Conservation (phyloP, 2,113 vertebrate genomes). For the Ptyas mucosa region DNA sequence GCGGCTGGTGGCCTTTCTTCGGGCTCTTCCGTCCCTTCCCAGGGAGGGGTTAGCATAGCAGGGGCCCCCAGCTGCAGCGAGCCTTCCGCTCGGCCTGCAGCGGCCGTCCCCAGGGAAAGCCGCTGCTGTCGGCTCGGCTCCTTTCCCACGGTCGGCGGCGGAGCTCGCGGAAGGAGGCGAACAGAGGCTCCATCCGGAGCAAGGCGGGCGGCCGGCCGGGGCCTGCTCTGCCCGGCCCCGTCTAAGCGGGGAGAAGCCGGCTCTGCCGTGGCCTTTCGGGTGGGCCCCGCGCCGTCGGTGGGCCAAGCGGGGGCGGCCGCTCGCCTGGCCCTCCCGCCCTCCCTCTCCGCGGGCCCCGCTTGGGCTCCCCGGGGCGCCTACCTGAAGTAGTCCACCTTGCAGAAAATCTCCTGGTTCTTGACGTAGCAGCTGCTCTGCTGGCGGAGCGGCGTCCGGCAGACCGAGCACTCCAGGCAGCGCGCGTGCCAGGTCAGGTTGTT, state of each 20-base stretch:
- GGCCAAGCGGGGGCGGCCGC: background rate
- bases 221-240: background rate
- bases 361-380: slow-evolving; percentile 53
- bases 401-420: slow-evolving; percentile 94
- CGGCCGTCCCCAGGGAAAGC: background rate
- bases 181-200: background rate
- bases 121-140: background rate
- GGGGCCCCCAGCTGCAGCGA: background rate
- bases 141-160: background rate
- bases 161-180: background rate
- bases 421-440: slow-evolving; percentile 95
- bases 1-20: background rate
- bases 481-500: slow-evolving; percentile 93
- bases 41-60: background rate
- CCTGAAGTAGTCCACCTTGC: slow-evolving; percentile 97
- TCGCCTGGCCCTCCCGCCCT: background rate
- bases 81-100: background rate
- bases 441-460: slow-evolving; percentile 86
- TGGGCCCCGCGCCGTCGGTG: background rate
- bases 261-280: background rate
- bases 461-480: slow-evolving; percentile 88
- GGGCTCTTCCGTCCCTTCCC: background rate
- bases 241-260: background rate
- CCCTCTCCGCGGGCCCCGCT: no score
- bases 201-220: background rate